phyloP scores from a whole-genome alignment of 37 sponge, comb jelly and placozoan genomes.

The Hormiphora californensis region DNA sequence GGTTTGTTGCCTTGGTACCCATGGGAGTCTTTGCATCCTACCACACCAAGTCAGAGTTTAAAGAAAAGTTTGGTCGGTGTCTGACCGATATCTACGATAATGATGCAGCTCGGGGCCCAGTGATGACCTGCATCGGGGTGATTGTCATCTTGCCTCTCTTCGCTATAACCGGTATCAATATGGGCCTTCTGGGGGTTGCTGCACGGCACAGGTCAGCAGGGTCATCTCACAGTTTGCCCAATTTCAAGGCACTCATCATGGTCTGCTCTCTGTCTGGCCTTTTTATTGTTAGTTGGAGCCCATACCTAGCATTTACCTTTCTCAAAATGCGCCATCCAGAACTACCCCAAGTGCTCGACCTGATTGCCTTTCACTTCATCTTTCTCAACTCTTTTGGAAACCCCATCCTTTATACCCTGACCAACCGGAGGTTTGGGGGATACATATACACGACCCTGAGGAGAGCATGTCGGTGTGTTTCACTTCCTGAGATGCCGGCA shows the following conservation, averaged over 20 bases:
- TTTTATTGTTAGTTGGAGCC: constrained; percentile 36
- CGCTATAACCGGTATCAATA: constrained; percentile 27
- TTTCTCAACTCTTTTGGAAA: constrained; percentile 50
- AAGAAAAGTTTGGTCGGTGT: constrained; percentile 13
- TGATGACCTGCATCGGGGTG: neutral
- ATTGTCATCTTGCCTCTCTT: constrained; percentile 34
- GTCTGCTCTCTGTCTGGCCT: constrained; percentile 44
- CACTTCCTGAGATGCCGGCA: too few relatives aligned
- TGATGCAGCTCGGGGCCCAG: neutral
- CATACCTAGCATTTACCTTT: constrained; percentile 7
- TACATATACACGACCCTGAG: too few relatives aligned
- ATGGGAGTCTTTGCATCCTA: neutral
- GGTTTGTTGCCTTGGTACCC: neutral
- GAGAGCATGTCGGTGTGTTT: too few relatives aligned
- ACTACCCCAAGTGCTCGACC: neutral
- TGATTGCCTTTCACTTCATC: constrained; percentile 40
- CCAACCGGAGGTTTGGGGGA: constrained; percentile 40
- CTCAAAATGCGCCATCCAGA: constrained; percentile 1
- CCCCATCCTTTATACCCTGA: constrained; percentile 42
- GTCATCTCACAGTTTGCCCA: neutral
- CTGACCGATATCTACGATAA: constrained; percentile 38
- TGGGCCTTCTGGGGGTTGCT: neutral
- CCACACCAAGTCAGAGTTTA: neutral
- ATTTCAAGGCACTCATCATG: neutral
- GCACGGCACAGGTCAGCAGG: too few relatives aligned